These are phyloP conservation scores for Drosophila testacea DNA, from an alignment of 2,888 invertebrate genomes.

Conservation along the genomic window DNA sequence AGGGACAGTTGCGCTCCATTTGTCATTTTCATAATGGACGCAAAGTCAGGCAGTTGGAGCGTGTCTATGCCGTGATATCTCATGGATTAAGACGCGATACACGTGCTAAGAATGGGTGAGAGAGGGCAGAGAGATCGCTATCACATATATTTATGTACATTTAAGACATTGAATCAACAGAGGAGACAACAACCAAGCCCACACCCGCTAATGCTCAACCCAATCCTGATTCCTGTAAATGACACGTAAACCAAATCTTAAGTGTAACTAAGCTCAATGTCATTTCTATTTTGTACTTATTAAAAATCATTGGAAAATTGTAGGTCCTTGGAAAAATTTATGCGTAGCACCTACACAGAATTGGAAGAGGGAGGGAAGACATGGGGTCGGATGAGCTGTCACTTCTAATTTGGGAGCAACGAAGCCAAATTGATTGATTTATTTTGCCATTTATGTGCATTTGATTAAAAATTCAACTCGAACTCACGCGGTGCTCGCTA, in stretches of 20 bases:
- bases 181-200: slow-evolving; percentile 28
- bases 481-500: slow-evolving; percentile 74
- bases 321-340: slow-evolving; percentile 55
- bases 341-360: slow-evolving; percentile 35
- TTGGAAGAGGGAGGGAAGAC: background rate
- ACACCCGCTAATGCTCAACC: background rate
- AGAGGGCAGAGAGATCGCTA: slow-evolving; percentile 51
- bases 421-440: slow-evolving; percentile 80
- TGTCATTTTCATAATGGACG: slow-evolving; percentile 78
- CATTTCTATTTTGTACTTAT: slow-evolving; percentile 34
- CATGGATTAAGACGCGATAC: slow-evolving; percentile 60
- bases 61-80: slow-evolving; percentile 58
- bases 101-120: slow-evolving; percentile 39
- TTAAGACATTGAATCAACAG: slow-evolving; percentile 58
- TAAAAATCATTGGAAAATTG: slow-evolving; percentile 36
- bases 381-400: slow-evolving; percentile 49
- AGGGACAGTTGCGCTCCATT: slow-evolving; percentile 68
- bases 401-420: slow-evolving; percentile 73
- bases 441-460: slow-evolving; percentile 81
- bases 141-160: slow-evolving; percentile 66
- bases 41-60: slow-evolving; percentile 62
- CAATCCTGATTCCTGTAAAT: slow-evolving; percentile 44
- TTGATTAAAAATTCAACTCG: slow-evolving; percentile 80
- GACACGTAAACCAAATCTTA: slow-evolving; percentile 71
- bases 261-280: slow-evolving; percentile 26